Evolutionary conservation across 2,888 invertebrate species (phyloP), one percentile per base, ranked within the genome.

Genomic region (Vandiemenella viatica): DNA sequence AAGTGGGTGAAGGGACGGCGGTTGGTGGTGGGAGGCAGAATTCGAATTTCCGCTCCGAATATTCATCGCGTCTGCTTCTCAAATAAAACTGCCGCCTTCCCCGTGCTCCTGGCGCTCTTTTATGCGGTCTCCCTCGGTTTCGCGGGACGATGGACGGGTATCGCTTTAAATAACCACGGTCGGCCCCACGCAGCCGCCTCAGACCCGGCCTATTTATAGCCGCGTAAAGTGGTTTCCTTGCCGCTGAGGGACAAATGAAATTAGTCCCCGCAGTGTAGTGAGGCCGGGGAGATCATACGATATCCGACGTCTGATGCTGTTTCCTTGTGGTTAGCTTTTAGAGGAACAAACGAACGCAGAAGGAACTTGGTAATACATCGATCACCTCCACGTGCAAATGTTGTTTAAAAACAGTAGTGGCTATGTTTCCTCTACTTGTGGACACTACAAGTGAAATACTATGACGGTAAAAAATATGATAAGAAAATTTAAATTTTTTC

Each of bases 241-340:
- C 46, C 42, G 37, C 40, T 21, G 43, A 43, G 38, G n/a, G 41
- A 51, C 51, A 51, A 51, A 51, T 51, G 51, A 51, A 51, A 51
- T 51, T 51, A 51, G 48, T 40, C 37, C 37, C 44, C 45, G 42
- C 45, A 42, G 48, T n/a, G n/a, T n/a, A n/a, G n/a, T n/a, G n/a
- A n/a, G n/a, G n/a, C n/a, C n/a, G n/a, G n/a, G n/a, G n/a, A n/a
- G n/a, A n/a, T n/a, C n/a, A n/a, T n/a, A n/a, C n/a, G n/a, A n/a
- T n/a, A n/a, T n/a, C n/a, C n/a, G n/a, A n/a, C n/a, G n/a, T n/a
- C n/a, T n/a, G n/a, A n/a, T n/a, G n/a, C n/a, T n/a, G n/a, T n/a
- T n/a, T n/a, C n/a, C n/a, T n/a, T n/a, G n/a, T n/a, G n/a, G n/a
- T n/a, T n/a, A n/a, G n/a, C n/a, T n/a, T n/a, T n/a, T n/a, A n/a